These are phyloP conservation scores for Meda fulgida DNA, from an alignment of 2,797 vertebrate genomes.

Conservation along the genomic window DNA sequence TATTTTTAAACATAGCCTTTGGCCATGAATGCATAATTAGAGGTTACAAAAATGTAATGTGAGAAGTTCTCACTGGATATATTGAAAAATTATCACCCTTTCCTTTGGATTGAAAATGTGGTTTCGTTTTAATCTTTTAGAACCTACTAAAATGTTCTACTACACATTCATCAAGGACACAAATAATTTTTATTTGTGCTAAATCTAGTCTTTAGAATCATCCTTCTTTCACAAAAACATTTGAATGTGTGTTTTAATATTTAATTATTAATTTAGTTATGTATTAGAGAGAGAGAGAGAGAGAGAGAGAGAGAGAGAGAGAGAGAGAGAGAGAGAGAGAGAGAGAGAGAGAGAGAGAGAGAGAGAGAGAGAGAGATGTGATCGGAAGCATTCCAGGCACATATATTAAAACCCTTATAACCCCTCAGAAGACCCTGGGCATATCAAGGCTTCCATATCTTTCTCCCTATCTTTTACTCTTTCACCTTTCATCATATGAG, in stretches of 20 bases:
- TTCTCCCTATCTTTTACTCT: neutral
- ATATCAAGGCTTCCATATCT: slow-evolving; percentile 18
- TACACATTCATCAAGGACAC: neutral
- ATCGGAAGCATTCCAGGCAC: neutral
- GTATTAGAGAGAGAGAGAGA: neutral
- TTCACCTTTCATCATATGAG: slow-evolving; percentile 20
- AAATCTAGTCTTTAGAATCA: neutral
- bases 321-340: neutral
- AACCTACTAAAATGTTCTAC: neutral
- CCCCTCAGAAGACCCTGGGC: slow-evolving; percentile 19
- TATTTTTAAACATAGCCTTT: neutral
- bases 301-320: neutral
- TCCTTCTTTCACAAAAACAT: neutral
- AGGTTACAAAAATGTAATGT: neutral
- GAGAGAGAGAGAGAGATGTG: neutral
- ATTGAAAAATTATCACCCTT: neutral
- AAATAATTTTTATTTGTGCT: neutral
- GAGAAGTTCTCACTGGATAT: neutral
- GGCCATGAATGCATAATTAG: neutral
- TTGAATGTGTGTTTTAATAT: neutral
- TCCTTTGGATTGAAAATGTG: neutral
- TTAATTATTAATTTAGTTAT: neutral
- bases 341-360: neutral
- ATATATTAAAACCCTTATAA: slow-evolving; percentile 42
- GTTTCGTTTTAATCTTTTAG: neutral